phyloP scores from a whole-genome alignment of 2,888 invertebrate species.

The Spodoptera exigua region DNA sequence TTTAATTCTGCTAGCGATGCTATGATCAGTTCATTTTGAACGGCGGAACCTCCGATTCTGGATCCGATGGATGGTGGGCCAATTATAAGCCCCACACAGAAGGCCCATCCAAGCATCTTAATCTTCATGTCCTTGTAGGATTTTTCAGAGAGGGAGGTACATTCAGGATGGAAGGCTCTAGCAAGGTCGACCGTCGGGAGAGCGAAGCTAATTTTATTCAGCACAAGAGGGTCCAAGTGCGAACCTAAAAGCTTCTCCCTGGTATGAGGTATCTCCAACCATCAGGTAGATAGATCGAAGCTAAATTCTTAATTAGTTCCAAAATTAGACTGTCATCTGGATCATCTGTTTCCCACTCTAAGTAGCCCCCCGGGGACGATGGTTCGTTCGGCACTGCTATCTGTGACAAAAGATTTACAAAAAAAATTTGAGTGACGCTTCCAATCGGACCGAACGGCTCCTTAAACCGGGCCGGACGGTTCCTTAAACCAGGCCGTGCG shows the following conservation, averaged over 20 bases:
- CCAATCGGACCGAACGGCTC: slow-evolving; percentile 1
- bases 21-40: not conserved
- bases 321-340: not conserved
- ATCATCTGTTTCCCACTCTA: not conserved
- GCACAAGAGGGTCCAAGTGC: not conserved
- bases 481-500: too few relatives aligned
- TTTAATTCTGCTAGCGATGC: not conserved
- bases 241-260: not conserved
- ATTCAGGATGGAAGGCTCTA: slow-evolving; percentile 2
- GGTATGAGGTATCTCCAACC: not conserved
- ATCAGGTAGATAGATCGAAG: not conserved
- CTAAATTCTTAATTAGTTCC: not conserved
- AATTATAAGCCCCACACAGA: slow-evolving; percentile 3
- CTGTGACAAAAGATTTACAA: slow-evolving; percentile 1
- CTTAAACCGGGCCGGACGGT: too few relatives aligned
- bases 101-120: not conserved
- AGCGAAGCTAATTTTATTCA: slow-evolving; percentile 9
- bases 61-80: not conserved
- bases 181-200: slow-evolving; percentile 1
- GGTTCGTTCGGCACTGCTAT: too few relatives aligned
- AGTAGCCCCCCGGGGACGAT: slow-evolving; percentile 1
- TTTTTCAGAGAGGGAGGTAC: not conserved
- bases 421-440: slow-evolving; percentile 5
- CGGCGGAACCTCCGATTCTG: not conserved
- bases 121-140: slow-evolving; percentile 7